Evolutionary conservation across 2,113 vertebrate species (phyloP).

Genomic region (Pangasianodon hypophthalmus): DNA sequence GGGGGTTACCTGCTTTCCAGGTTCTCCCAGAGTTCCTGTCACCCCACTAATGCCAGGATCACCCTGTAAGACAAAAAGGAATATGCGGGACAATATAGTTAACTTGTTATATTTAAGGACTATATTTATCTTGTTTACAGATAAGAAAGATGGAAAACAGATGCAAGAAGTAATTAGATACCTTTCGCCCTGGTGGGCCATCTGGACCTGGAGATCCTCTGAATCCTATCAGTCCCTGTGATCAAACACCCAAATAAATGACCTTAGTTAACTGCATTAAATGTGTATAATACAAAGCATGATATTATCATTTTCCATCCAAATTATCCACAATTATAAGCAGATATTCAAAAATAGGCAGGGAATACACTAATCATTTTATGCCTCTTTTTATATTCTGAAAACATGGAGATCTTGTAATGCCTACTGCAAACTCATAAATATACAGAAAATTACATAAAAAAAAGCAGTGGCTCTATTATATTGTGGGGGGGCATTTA

Average conservation of each 20-base stretch:
- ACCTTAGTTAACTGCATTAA: background rate
- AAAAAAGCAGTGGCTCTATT: background rate
- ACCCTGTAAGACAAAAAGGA: constrained; percentile 66
- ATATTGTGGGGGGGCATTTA: background rate
- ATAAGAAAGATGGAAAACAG: background rate
- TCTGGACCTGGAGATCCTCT: constrained; percentile 68
- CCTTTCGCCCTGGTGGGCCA: constrained; percentile 75
- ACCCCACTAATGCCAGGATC: constrained; percentile 68
- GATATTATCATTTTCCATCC: background rate
- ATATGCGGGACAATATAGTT: background rate
- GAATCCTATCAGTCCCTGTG: constrained; percentile 67
- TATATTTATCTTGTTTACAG: constrained; percentile 18
- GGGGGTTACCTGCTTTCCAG: constrained; percentile 69
- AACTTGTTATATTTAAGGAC: background rate
- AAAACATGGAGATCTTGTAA: background rate
- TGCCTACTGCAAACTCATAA: background rate
- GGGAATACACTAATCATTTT: background rate
- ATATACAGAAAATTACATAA: too few relatives aligned
- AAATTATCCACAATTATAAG: background rate
- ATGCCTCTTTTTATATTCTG: background rate
- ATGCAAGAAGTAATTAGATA: constrained; percentile 53
- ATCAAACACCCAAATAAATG: background rate
- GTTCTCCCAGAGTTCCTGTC: constrained; percentile 64
- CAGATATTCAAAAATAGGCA: too few relatives aligned
- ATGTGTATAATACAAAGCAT: background rate